Base-by-base conservation (phyloP, 2,113 vertebrate species). In the Cynoglossus semilaevis region DNA sequence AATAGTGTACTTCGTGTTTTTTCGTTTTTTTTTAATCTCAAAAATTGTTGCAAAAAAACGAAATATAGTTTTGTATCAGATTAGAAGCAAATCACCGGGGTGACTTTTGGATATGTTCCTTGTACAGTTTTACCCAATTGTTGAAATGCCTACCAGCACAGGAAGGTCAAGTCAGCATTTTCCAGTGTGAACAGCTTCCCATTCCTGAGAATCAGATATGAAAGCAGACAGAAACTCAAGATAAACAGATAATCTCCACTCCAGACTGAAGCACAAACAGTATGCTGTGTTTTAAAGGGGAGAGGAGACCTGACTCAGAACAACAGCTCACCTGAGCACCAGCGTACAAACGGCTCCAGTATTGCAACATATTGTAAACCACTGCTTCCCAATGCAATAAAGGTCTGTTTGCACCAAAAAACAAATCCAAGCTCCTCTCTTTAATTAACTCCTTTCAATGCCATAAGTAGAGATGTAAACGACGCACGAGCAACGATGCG, bases 21-120 rank as follows among this genome's bases (percentile, higher is more conserved):
- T 29, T 29, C 3, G 2, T 29, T 62, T 37, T 67, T 76, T 60
- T 79, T 68, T 65, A 58, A 45, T 43, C 79, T 84, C 72, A 56
- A 60, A 80, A 82, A 63, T 62, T 85, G 74, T 79, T 84, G 82
- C 82, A 78, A 75, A 77, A 79, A 80, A 64, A 74, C 62, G 68
- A 80, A 79, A 66, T 84, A 37, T 86, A 85, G 82, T 86, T 88
- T 88, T 86, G 77, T 85, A 86, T 81, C 40, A 72, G 66, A 78
- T 48, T 48, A 5, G 56, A 73, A 64, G 79, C 58, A 49, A 64
- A 62, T 65, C 48, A 61, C 67, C 62, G 51, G 67, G 57, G 58
- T 70, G 68, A 66, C 36, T 69, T 81, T 76, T 77, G 63, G 55
- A 75, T 55, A 71, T 77, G 60, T 74, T 70, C 35, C 52, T 71